These are phyloP conservation scores for Phaethon lepturus DNA, from an alignment of 2,113 vertebrate genomes.

Conservation along the genomic window DNA sequence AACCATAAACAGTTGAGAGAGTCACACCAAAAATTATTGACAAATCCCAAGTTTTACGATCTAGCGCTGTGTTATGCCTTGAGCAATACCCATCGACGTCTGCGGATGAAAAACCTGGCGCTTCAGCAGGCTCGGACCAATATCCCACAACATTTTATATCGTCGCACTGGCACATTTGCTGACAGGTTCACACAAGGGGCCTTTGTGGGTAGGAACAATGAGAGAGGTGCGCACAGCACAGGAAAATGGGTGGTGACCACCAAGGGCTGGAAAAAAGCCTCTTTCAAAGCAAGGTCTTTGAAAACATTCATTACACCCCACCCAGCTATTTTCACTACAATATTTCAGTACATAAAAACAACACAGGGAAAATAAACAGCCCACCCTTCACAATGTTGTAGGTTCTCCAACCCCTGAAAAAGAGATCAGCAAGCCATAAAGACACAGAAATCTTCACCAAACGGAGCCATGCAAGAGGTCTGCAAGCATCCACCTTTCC, in stretches of 20 bases:
- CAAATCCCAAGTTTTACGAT: background rate
- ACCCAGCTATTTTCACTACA: slow-evolving; percentile 64
- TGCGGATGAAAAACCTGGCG: background rate
- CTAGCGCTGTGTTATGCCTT: background rate
- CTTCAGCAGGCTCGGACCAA: background rate
- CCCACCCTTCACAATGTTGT: background rate
- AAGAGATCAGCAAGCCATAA: background rate
- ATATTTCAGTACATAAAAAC: slow-evolving; percentile 62
- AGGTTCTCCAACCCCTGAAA: background rate
- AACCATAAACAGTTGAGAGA: background rate
- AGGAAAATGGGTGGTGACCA: slow-evolving; percentile 68
- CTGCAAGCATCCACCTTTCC: background rate
- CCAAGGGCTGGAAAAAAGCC: slow-evolving; percentile 38
- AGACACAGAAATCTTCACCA: background rate
- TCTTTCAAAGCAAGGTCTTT: slow-evolving; percentile 64
- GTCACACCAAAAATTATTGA: fast-evolving
- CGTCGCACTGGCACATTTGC: background rate
- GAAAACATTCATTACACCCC: slow-evolving; percentile 54
- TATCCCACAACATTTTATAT: background rate
- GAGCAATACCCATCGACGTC: background rate
- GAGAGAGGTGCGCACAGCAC: background rate
- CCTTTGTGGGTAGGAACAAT: slow-evolving; percentile 62
- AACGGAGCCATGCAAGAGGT: background rate
- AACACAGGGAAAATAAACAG: slow-evolving; percentile 61
- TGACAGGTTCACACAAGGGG: slow-evolving; percentile 22